phyloP scores from a whole-genome alignment of 1,140 invertebrate genomes.

The Brachionus asplanchnoidis region DNA sequence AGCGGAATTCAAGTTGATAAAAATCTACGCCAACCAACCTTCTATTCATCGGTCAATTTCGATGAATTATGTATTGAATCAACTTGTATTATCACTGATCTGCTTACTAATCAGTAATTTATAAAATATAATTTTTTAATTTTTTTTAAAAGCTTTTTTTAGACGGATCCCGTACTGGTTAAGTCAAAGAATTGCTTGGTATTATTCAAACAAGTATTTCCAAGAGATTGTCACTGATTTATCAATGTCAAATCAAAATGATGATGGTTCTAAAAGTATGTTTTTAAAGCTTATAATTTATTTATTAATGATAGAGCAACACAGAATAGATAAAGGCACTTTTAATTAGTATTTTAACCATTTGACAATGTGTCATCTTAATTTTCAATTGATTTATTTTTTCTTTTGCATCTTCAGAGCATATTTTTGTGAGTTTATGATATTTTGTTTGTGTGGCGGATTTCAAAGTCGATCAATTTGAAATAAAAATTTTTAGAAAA shows the following conservation, averaged over 20 bases:
- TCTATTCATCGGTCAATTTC: not conserved
- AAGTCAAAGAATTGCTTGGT: constrained; percentile 38
- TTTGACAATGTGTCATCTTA: too few relatives aligned
- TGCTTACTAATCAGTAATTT: not conserved
- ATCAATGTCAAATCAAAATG: not conserved
- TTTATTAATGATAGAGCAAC: not conserved
- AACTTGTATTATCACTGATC: not conserved
- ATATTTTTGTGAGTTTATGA: too few relatives aligned
- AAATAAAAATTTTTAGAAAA: too few relatives aligned
- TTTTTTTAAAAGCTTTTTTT: not conserved
- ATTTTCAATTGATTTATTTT: too few relatives aligned
- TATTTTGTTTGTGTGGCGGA: too few relatives aligned
- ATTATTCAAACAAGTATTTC: constrained; percentile 25
- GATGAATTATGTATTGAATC: constrained; percentile 12
- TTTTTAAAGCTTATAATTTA: not conserved
- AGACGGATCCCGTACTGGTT: constrained; percentile 1
- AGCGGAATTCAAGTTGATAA: constrained; percentile 27
- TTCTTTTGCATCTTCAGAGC: too few relatives aligned
- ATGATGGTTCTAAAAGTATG: not conserved
- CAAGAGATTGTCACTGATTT: constrained; percentile 24
- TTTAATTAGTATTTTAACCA: too few relatives aligned
- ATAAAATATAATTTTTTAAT: not conserved
- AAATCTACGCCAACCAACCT: constrained; percentile 4
- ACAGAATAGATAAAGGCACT: too few relatives aligned
- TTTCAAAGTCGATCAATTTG: too few relatives aligned